Base-by-base conservation (phyloP, 2,113 vertebrate species). In the Labeo catla region DNA sequence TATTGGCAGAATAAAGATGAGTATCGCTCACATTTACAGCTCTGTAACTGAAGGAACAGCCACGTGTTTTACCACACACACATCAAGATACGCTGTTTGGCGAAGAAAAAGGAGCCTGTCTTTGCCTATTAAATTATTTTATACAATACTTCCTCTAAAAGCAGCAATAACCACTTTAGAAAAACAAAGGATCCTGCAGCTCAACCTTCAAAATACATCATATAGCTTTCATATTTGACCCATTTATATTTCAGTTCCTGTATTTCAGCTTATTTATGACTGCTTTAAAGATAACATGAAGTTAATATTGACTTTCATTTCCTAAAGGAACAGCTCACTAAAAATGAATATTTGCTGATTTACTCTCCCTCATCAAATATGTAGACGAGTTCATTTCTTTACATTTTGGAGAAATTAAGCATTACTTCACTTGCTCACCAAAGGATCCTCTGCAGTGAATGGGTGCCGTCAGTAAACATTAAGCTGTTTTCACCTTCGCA, bases 1-100 rank as follows among this genome's bases (percentile, higher is more conserved):
- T 88, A 87, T 59, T 76, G 83, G 23, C 65, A 86, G 85, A 87
- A 89, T 90, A 85, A 84, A 70, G 77, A 23, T 81, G 73, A 83
- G 81, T 63, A 74, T 77, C 73, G 50, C 57, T 83, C 76, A 87
- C n/a, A 49, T 86, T 90, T 88, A 88, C 43, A 45, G 50, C 23
- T 16, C 28, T 54, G 54, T 45, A 49, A 74, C 83, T 73, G 76
- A 78, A 39, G 11, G 3, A 13, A 52, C 23, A 76, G 49, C 23
- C 57, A 7, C 8, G 57, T 4, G 57, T 61, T 61, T 61, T 19
- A 61, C 57, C 70, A 28, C 28, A 84, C 54, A 39, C 74, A 36
- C 5, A 0, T 45, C 2, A 13, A 47, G 39, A 81, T 50, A 49
- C 12, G 43, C 12, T 13, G 36, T 13, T 11, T n/a, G 39, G 34